phyloP scores from a whole-genome alignment of 2,888 invertebrate genomes.

The Colletes collaris region DNA sequence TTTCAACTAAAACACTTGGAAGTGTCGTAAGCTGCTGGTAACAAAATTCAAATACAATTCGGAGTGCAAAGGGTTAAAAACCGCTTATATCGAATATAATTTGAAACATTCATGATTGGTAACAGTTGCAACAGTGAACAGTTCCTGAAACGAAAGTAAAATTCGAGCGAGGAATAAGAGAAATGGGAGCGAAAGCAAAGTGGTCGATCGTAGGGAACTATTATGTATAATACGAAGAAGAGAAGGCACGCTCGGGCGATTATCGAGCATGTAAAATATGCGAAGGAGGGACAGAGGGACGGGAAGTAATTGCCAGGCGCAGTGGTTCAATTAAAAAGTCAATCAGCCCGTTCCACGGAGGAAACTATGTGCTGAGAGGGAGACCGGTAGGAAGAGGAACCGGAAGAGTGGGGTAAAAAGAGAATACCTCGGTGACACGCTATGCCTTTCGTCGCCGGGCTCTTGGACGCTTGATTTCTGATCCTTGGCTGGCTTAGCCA shows the following conservation, averaged over 20 bases:
- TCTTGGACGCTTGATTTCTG: slow-evolving; percentile 22
- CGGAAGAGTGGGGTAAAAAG: slow-evolving; percentile 18
- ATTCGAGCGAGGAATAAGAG: too few species aligned
- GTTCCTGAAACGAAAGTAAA: too few species aligned
- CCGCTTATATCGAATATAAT: too few species aligned
- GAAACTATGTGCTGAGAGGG: slow-evolving; percentile 32
- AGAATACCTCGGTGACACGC: slow-evolving; percentile 26
- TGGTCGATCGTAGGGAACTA: slow-evolving; percentile 17
- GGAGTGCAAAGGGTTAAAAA: too few species aligned
- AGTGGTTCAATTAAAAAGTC: slow-evolving; percentile 82
- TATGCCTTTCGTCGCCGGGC: slow-evolving; percentile 48
- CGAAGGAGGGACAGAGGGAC: slow-evolving; percentile 47
- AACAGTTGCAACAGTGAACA: too few species aligned
- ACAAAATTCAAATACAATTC: too few species aligned
- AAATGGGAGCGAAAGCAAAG: neutral
- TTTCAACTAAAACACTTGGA: too few species aligned
- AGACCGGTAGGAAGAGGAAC: slow-evolving; percentile 13
- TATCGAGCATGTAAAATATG: slow-evolving; percentile 20
- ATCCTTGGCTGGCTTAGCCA: slow-evolving; percentile 20
- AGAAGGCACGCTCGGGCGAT: slow-evolving; percentile 1
- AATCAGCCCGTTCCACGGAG: slow-evolving; percentile 75
- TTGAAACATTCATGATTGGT: too few species aligned
- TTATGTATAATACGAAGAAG: slow-evolving; percentile 29
- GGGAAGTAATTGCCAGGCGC: slow-evolving; percentile 77
- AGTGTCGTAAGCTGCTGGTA: too few species aligned